A percentile compares a stretch with the other conserved stretches of the same genome.
Evolutionary conservation across 2,797 vertebrate species (phyloP).

Genomic region (Etheostoma perlongum): DNA sequence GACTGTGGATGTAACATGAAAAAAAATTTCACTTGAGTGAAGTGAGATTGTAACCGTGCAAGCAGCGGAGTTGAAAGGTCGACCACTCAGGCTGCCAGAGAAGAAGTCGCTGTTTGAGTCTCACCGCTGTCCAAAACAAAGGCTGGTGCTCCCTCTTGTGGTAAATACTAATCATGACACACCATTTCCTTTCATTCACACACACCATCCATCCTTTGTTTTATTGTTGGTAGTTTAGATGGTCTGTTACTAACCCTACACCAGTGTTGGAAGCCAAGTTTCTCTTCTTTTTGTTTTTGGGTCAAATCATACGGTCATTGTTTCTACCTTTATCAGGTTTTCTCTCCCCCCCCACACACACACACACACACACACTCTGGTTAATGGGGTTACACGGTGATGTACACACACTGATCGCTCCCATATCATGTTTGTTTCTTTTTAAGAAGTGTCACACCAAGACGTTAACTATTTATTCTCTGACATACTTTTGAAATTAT

Average conservation of each 20-base stretch:
- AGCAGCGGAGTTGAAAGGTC: slow-evolving; percentile 29
- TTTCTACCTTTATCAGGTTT: slow-evolving; percentile 52
- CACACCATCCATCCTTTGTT: slow-evolving; percentile 66
- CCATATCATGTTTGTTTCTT: slow-evolving; percentile 16
- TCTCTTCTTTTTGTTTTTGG: slow-evolving; percentile 38
- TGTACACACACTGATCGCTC: background rate
- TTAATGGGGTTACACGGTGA: slow-evolving; percentile 4
- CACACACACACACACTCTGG: background rate
- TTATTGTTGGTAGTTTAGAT: slow-evolving; percentile 58
- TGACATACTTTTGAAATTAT: slow-evolving; percentile 13
- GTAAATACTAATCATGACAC: slow-evolving; percentile 25
- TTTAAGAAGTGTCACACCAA: slow-evolving; percentile 19
- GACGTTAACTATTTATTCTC: slow-evolving; percentile 49
- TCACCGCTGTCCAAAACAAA: slow-evolving; percentile 55
- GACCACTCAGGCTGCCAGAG: slow-evolving; percentile 11
- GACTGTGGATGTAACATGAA: slow-evolving; percentile 32
- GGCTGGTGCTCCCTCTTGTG: slow-evolving; percentile 84
- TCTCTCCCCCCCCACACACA: background rate
- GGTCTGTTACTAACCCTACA: slow-evolving; percentile 22
- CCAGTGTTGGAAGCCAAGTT: slow-evolving; percentile 21
- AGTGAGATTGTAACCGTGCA: slow-evolving; percentile 26
- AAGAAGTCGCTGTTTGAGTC: background rate
- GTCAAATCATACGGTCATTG: slow-evolving; percentile 60
- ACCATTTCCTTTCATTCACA: slow-evolving; percentile 22
- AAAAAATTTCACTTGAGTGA: slow-evolving; percentile 1